These are phyloP conservation scores for Polydrusus cervinus DNA, from an alignment of 2,888 invertebrate genomes.

Conservation along the genomic window DNA sequence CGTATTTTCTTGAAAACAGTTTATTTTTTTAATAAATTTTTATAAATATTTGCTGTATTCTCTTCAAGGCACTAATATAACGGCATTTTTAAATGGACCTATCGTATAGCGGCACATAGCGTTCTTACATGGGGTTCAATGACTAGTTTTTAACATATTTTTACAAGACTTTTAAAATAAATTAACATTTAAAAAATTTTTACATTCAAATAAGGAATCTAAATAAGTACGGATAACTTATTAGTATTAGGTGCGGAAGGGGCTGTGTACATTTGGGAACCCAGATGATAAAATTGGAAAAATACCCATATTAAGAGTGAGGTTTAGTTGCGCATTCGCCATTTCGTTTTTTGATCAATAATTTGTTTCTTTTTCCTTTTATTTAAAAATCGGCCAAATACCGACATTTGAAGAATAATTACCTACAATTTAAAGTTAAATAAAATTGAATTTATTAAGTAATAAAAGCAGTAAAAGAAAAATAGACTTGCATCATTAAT, in stretches of 20 bases:
- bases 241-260: not conserved
- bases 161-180: slow-evolving; percentile 44
- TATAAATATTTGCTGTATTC: slow-evolving; percentile 56
- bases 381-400: too few relatives aligned
- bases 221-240: slow-evolving; percentile 42
- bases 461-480: too few relatives aligned
- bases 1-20: slow-evolving; percentile 22
- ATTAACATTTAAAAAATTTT: slow-evolving; percentile 27
- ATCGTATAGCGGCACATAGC: slow-evolving; percentile 40
- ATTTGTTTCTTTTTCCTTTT: too few relatives aligned
- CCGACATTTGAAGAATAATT: too few relatives aligned
- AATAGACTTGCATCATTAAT: too few relatives aligned
- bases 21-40: slow-evolving; percentile 47
- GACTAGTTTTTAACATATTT: slow-evolving; percentile 52
- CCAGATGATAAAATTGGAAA: not conserved
- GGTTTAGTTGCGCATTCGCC: too few relatives aligned
- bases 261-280: not conserved
- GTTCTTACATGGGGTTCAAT: slow-evolving; percentile 35
- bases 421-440: too few relatives aligned
- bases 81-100: slow-evolving; percentile 55
- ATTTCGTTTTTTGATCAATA: too few relatives aligned
- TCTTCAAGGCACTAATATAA: slow-evolving; percentile 54
- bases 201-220: slow-evolving; percentile 39
- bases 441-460: too few relatives aligned
- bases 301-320: too few relatives aligned